These are phyloP conservation scores for Rotaria macrura DNA, from an alignment of 2,888 invertebrate genomes.

Conservation along the genomic window DNA sequence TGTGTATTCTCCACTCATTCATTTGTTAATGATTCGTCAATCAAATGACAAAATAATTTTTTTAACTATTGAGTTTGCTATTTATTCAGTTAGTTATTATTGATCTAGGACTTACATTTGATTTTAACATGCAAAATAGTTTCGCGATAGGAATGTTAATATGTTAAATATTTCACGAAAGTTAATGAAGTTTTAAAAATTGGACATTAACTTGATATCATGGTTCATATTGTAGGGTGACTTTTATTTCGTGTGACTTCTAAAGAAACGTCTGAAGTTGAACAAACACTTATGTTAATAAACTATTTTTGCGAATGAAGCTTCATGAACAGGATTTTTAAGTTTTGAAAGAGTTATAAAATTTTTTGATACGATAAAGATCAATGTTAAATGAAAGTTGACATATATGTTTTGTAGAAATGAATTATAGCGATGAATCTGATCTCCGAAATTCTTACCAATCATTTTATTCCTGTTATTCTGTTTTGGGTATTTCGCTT, in stretches of 20 bases:
- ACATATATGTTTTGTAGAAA: background rate
- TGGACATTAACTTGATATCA: background rate
- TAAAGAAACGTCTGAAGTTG: background rate
- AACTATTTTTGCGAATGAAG: no score
- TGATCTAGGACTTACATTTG: no score
- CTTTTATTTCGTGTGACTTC: background rate
- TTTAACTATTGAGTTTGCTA: background rate
- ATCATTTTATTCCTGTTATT: background rate
- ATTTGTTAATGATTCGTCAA: background rate
- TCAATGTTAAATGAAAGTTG: no score
- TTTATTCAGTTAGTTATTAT: background rate
- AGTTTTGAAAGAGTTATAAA: no score
- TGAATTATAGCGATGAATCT: background rate
- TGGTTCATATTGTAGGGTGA: background rate
- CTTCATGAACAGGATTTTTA: no score
- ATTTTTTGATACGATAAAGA: no score
- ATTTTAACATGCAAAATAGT: background rate
- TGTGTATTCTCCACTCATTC: no score
- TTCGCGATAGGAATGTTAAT: background rate
- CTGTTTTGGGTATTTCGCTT: background rate
- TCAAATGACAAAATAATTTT: background rate
- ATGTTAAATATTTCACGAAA: background rate
- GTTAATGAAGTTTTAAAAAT: background rate
- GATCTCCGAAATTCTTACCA: background rate
- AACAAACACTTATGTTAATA: background rate